Evolutionary conservation across 2,113 vertebrate species (phyloP).

Genomic region (Rhadina sibilatrix): DNA sequence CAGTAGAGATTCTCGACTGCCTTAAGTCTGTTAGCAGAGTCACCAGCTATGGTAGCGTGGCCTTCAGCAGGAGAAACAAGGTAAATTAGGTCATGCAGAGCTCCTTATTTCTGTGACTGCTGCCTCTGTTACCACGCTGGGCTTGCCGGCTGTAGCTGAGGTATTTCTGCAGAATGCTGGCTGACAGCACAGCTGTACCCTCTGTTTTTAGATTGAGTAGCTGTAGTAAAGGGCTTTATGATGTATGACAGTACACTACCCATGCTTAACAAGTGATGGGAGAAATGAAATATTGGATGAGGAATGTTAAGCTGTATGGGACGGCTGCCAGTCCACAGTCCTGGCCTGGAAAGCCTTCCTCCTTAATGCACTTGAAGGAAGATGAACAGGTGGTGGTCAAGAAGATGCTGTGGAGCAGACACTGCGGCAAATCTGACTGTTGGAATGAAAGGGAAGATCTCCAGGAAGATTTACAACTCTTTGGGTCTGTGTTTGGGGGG

Average conservation of each 20-base stretch:
- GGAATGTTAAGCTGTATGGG: constrained; percentile 16
- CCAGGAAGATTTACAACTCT: not conserved
- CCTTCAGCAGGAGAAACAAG: not conserved
- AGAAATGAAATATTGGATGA: constrained; percentile 19
- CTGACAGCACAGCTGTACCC: constrained; percentile 11
- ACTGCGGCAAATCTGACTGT: not conserved
- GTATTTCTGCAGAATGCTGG: not conserved
- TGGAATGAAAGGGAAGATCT: not conserved
- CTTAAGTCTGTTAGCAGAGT: not conserved
- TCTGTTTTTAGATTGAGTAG: constrained; percentile 32
- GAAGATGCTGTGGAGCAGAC: not conserved
- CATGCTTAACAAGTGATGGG: not conserved
- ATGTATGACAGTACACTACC: not conserved
- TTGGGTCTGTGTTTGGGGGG: not conserved
- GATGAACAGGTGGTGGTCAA: constrained; percentile 33
- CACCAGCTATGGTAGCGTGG: not conserved
- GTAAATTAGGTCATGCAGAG: not conserved
- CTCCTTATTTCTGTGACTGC: not conserved
- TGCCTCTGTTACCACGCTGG: not conserved
- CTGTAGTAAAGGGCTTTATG: not conserved
- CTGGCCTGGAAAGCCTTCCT: not conserved
- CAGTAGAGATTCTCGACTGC: not conserved
- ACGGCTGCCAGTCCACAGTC: not conserved
- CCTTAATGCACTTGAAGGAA: not conserved
- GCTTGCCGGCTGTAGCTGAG: not conserved